phyloP scores from a whole-genome alignment of 2,797 vertebrate species.

The Tympanoctomys barrerae region DNA sequence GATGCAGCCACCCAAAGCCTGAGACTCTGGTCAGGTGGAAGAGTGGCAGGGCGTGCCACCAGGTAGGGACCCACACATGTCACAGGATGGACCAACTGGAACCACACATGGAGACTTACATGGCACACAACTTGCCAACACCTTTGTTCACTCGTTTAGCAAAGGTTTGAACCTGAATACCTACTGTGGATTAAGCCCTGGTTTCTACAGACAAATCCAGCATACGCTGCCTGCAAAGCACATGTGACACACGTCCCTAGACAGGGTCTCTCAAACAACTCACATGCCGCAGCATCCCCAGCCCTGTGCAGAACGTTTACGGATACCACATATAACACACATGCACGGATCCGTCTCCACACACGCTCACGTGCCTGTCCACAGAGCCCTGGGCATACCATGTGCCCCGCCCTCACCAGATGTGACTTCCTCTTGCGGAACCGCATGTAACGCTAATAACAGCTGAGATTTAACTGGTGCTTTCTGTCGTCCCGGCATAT shows the following conservation, averaged over 20 bases:
- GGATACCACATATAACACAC: neutral
- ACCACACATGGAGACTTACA: rapidly evolving
- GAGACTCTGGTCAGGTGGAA: conserved; percentile 33
- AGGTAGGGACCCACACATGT: neutral
- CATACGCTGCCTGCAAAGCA: neutral
- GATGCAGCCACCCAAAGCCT: conserved; percentile 39
- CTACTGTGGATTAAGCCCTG: neutral
- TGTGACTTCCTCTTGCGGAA: neutral
- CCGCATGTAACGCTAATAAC: neutral
- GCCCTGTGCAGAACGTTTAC: no score
- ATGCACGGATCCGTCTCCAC: neutral
- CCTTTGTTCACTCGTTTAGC: neutral
- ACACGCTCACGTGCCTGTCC: neutral
- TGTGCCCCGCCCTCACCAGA: neutral
- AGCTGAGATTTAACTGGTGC: conserved; percentile 30
- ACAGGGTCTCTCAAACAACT: neutral
- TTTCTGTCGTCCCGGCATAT: neutral
- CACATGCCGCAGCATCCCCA: neutral
- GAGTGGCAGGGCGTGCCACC: conserved; percentile 9
- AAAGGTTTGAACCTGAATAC: neutral
- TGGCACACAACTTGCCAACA: neutral
- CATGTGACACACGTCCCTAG: neutral
- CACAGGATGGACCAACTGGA: neutral
- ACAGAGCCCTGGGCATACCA: neutral
- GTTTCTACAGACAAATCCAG: neutral